These are phyloP conservation scores for Caracal caracal DNA, from an alignment of 2,113 vertebrate species.

Conservation along the genomic window DNA sequence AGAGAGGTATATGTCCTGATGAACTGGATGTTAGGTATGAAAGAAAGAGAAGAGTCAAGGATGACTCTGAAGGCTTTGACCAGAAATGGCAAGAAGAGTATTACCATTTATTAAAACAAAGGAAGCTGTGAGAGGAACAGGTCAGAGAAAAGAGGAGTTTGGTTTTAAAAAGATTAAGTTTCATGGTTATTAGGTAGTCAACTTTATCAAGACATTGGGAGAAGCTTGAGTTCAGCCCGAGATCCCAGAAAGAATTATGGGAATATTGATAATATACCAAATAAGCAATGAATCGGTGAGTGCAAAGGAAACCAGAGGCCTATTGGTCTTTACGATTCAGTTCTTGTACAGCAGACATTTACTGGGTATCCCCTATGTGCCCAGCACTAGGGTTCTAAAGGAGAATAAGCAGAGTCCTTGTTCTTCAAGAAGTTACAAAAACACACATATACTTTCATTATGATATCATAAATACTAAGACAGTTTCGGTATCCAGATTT, in stretches of 20 bases:
- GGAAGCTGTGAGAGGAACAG: background rate
- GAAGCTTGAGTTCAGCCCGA: background rate
- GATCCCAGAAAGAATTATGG: background rate
- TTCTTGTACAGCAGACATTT: background rate
- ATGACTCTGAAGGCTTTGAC: background rate
- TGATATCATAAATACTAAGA: background rate
- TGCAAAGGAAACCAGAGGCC: background rate
- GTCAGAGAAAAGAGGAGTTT: background rate
- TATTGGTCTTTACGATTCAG: background rate
- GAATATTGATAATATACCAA: background rate
- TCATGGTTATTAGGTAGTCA: background rate
- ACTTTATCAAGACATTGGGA: background rate
- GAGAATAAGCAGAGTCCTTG: fast-evolving
- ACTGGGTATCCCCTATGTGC: background rate
- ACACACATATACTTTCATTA: background rate
- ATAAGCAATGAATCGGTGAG: background rate
- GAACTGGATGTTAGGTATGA: background rate
- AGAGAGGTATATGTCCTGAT: background rate
- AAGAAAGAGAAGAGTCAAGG: background rate
- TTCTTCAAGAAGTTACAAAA: background rate
- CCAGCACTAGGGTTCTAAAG: background rate
- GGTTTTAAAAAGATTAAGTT: background rate
- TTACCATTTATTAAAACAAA: background rate
- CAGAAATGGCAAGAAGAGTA: background rate
- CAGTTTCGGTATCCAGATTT: background rate